These are phyloP conservation scores for Gallinago paraguaiae DNA, from an alignment of 2,113 vertebrate genomes.

Conservation along the genomic window DNA sequence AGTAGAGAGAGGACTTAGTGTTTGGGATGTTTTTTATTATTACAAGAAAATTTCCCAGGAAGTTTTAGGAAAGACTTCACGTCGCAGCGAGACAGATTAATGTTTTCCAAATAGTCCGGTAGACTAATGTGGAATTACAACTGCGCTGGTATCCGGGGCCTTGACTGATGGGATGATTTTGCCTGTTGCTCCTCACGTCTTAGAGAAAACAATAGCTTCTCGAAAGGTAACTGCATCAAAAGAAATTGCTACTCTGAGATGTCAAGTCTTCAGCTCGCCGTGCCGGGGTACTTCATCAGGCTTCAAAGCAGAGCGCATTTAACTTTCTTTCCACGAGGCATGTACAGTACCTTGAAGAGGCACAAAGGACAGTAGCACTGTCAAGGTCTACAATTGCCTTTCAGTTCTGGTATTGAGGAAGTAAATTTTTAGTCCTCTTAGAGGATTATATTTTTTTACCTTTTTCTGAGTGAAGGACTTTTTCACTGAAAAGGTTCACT, in stretches of 20 bases:
- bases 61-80: background rate
- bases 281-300: background rate
- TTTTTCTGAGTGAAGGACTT: background rate
- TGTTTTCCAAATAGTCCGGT: background rate
- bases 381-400: background rate
- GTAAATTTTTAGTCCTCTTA: background rate
- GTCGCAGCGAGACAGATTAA: background rate
- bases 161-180: constrained; percentile 5
- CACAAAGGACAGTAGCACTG: background rate
- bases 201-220: constrained; percentile 8
- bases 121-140: background rate
- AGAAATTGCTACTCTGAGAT: constrained; percentile 1
- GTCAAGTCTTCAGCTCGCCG: background rate
- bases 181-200: background rate
- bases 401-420: background rate
- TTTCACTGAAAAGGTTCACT: background rate
- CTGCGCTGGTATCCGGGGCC: background rate
- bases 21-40: background rate
- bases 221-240: constrained; percentile 21
- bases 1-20: background rate
- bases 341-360: background rate
- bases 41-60: background rate
- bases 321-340: background rate
- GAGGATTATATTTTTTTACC: background rate
- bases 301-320: background rate